Conservation (phyloP, 2,888 invertebrate genomes). For the Galerucella calmariensis region DNA sequence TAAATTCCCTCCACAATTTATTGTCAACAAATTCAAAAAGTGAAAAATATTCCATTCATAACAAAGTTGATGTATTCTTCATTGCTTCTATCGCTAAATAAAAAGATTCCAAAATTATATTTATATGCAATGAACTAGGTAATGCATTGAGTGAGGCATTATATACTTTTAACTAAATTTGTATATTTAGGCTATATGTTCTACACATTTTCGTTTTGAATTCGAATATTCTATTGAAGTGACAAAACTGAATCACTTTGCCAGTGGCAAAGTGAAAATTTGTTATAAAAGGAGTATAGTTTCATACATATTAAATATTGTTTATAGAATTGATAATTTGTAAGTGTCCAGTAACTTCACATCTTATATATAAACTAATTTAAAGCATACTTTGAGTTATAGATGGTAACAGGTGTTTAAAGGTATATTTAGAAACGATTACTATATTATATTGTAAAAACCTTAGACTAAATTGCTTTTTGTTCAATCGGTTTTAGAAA, state of each 20-base stretch:
- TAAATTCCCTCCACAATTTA: no score
- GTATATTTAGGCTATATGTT: neutral
- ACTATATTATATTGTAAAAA: neutral
- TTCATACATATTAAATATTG: neutral
- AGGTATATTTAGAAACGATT: neutral
- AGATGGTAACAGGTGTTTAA: neutral
- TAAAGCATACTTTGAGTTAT: neutral
- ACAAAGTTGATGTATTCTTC: no score
- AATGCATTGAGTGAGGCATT: no score
- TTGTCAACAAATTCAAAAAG: no score
- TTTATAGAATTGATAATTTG: neutral
- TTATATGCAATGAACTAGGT: no score
- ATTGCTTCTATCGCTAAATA: no score
- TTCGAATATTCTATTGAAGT: neutral
- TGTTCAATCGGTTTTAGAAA: neutral
- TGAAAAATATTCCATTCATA: no score
- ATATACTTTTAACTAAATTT: neutral
- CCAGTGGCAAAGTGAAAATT: neutral
- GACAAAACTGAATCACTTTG: neutral
- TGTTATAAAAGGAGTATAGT: neutral
- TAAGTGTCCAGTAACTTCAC: neutral
- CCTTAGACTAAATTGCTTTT: neutral
- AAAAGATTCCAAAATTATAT: no score
- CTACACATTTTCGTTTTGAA: neutral
- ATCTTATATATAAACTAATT: neutral